Evolutionary conservation across 2,113 vertebrate species (phyloP).

Genomic region (Phoxinus phoxinus): DNA sequence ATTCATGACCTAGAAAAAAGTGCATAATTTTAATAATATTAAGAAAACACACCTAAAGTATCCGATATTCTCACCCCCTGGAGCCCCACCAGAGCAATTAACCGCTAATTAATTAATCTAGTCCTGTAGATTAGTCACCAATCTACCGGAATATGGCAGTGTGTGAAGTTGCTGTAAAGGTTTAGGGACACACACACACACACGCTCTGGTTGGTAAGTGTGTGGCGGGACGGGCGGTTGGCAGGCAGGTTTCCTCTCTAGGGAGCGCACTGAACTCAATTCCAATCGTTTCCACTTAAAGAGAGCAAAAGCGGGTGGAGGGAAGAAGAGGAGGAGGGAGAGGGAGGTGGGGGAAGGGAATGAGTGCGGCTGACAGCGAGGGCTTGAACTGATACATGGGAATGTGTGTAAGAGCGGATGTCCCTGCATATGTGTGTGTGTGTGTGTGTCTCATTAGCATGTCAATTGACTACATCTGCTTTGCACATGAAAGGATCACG

Average conservation of each 20-base stretch:
- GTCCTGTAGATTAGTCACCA: slow-evolving; percentile 23
- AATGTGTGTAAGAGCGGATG: slow-evolving; percentile 4
- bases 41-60: not conserved
- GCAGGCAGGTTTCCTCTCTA: slow-evolving; percentile 51
- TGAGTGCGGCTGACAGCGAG: not conserved
- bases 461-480: slow-evolving; percentile 87
- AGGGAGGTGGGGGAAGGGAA: not conserved
- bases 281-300: slow-evolving; percentile 58
- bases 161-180: slow-evolving; percentile 22
- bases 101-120: slow-evolving; percentile 22
- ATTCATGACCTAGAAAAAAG: slow-evolving; percentile 3
- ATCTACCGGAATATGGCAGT: slow-evolving; percentile 25
- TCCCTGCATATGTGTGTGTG: slow-evolving; percentile 1
- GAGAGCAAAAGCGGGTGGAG: slow-evolving; percentile 44
- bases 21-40: not conserved
- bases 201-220: slow-evolving; percentile 5
- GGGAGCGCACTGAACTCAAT: slow-evolving; percentile 60
- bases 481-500: slow-evolving; percentile 82
- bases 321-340: not conserved
- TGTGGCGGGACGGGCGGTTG: slow-evolving; percentile 18
- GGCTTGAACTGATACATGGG: slow-evolving; percentile 42
- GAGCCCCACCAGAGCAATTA: slow-evolving; percentile 22
- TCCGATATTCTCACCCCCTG: not conserved
- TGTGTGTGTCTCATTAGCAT: slow-evolving; percentile 85
- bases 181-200: slow-evolving; percentile 20